Conservation (phyloP, 2,888 invertebrate genomes). For the Drosophila multiciliata region DNA sequence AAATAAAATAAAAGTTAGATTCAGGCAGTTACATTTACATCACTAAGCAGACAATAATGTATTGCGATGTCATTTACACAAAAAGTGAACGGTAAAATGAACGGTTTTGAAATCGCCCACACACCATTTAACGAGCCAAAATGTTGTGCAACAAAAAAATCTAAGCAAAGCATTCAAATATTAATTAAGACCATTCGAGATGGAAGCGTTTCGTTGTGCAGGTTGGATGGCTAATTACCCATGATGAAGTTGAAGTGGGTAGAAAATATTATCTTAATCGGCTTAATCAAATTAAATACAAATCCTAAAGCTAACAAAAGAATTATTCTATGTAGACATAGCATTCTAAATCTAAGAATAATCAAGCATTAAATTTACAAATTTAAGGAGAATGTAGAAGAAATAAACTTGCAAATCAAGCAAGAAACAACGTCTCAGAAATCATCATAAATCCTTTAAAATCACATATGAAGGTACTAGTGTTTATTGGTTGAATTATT, state of each 20-base stretch:
- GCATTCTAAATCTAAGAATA: neutral
- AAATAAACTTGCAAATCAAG: too few species aligned
- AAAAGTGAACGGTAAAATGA: neutral
- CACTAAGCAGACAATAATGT: neutral
- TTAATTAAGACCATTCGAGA: neutral
- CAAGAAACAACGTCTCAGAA: too few species aligned
- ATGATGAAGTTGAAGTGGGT: neutral
- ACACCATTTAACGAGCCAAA: neutral
- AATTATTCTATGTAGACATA: neutral
- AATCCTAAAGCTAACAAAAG: neutral
- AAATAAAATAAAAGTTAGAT: neutral
- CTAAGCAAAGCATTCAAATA: neutral
- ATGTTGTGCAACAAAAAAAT: neutral
- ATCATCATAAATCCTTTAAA: neutral
- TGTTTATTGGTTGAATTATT: neutral
- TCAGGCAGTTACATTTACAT: neutral
- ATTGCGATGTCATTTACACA: neutral
- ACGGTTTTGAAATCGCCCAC: too few species aligned
- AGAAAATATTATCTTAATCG: too few species aligned
- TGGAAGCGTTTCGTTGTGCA: neutral
- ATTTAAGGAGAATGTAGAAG: too few species aligned
- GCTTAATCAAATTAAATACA: too few species aligned
- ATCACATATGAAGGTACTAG: neutral
- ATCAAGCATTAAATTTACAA: too few species aligned
- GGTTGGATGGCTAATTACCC: neutral